Conservation (phyloP, 2,888 invertebrate genomes). For the Adineta ricciae region DNA sequence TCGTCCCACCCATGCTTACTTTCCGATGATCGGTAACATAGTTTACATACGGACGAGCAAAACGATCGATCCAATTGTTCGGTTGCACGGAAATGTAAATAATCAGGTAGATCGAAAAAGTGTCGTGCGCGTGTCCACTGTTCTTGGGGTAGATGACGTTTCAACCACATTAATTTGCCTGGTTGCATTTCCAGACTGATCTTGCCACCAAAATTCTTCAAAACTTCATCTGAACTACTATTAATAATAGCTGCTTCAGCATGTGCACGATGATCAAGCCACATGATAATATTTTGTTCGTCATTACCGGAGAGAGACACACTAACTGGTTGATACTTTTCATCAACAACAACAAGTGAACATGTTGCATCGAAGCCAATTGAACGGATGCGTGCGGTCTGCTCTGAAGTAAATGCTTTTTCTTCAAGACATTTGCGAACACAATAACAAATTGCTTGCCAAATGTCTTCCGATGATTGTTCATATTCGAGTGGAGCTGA, state of each 20-base stretch:
- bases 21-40: constrained; percentile 65
- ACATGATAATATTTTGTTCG: constrained; percentile 52
- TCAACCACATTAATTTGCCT: constrained; percentile 84
- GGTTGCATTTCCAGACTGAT: constrained; percentile 93
- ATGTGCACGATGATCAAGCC: constrained; percentile 52
- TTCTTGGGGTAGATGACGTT: constrained; percentile 49
- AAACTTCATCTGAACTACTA: constrained; percentile 51
- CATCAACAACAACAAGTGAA: constrained; percentile 71
- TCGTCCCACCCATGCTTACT: constrained; percentile 60
- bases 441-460: constrained; percentile 64
- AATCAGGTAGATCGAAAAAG: constrained; percentile 85
- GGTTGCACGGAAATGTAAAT: constrained; percentile 81
- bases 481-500: constrained; percentile 63
- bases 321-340: constrained; percentile 53
- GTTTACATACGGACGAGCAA: constrained; percentile 84
- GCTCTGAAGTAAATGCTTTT: constrained; percentile 34
- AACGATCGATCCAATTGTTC: constrained; percentile 66
- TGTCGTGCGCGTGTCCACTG: constrained; percentile 63
- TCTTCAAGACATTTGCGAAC: constrained; percentile 59
- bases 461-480: constrained; percentile 79
- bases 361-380: constrained; percentile 92
- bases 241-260: constrained; percentile 72
- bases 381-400: constrained; percentile 52
- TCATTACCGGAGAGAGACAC: constrained; percentile 49
- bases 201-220: constrained; percentile 77